phyloP scores from a whole-genome alignment of 2,113 vertebrate genomes.

The Alligator mississippiensis region DNA sequence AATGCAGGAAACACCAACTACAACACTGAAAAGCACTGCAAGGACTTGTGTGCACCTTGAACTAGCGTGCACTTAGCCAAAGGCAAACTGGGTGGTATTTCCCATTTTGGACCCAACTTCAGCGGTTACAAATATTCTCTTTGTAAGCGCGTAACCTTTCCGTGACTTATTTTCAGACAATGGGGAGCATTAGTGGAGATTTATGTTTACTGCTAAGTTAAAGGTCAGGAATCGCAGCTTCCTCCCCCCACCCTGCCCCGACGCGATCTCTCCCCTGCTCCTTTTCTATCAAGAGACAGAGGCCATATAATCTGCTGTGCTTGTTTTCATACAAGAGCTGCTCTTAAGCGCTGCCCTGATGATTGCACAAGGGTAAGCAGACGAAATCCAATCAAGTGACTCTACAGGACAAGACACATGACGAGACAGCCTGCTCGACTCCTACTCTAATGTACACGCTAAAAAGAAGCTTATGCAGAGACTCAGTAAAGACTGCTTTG shows the following conservation, averaged over 20 bases:
- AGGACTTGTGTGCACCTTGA: not conserved
- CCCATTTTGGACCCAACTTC: slow-evolving; percentile 26
- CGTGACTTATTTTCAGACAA: slow-evolving; percentile 40
- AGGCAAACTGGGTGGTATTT: not conserved
- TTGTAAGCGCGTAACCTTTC: slow-evolving; percentile 43
- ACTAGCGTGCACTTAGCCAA: not conserved
- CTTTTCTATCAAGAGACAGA: slow-evolving; percentile 31
- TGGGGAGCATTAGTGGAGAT: slow-evolving; percentile 62
- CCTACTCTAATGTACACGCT: slow-evolving; percentile 63
- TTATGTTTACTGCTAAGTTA: slow-evolving; percentile 72
- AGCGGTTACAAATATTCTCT: slow-evolving; percentile 21
- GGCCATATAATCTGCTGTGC: slow-evolving; percentile 58
- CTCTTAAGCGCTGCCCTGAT: slow-evolving; percentile 67
- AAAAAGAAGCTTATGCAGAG: slow-evolving; percentile 68
- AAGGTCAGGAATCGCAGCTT: slow-evolving; percentile 68
- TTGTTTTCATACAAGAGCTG: slow-evolving; percentile 68
- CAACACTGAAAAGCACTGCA: not conserved
- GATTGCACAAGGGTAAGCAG: slow-evolving; percentile 71
- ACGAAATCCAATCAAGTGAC: slow-evolving; percentile 78
- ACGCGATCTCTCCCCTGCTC: slow-evolving; percentile 19
- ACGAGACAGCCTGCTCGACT: slow-evolving; percentile 63
- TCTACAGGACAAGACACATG: slow-evolving; percentile 73
- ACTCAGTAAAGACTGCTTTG: slow-evolving; percentile 71
- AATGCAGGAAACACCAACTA: not conserved
- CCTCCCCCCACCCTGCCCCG: slow-evolving; percentile 21